Evolutionary conservation across 2,113 vertebrate species (phyloP).

Genomic region (Monarcha castaneiventris): DNA sequence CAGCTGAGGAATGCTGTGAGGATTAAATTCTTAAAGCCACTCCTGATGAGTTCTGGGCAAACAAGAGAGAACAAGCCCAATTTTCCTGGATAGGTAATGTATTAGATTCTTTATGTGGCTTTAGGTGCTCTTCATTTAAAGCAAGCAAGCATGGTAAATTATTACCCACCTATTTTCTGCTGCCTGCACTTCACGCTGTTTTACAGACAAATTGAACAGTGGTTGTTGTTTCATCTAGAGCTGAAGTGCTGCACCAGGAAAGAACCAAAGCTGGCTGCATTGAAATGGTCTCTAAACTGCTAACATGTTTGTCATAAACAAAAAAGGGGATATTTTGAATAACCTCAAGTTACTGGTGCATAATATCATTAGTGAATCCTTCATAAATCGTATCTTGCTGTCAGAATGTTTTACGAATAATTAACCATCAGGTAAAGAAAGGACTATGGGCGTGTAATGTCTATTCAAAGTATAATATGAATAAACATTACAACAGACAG

Average conservation of each 20-base stretch:
- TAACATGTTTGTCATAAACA: neutral
- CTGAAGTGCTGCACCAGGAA: neutral
- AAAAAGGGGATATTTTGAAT: neutral
- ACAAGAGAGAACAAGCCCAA: neutral
- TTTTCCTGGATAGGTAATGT: neutral
- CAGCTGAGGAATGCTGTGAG: neutral
- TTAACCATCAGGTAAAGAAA: neutral
- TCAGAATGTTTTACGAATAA: neutral
- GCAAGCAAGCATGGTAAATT: neutral
- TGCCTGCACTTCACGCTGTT: neutral
- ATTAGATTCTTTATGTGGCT: neutral
- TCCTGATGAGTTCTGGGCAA: neutral
- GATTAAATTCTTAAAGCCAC: constrained; percentile 1
- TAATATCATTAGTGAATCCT: neutral
- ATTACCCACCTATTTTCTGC: constrained; percentile 47
- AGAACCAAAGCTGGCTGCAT: neutral
- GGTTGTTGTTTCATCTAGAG: neutral
- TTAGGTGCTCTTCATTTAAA: neutral
- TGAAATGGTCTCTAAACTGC: neutral
- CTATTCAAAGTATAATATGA: neutral
- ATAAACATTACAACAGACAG: neutral
- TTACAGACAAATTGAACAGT: neutral
- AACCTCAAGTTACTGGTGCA: neutral
- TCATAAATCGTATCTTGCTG: neutral
- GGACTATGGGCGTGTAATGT: neutral